Evolutionary conservation across 2,797 vertebrate species (phyloP).

Genomic region (Pangasius macronema): DNA sequence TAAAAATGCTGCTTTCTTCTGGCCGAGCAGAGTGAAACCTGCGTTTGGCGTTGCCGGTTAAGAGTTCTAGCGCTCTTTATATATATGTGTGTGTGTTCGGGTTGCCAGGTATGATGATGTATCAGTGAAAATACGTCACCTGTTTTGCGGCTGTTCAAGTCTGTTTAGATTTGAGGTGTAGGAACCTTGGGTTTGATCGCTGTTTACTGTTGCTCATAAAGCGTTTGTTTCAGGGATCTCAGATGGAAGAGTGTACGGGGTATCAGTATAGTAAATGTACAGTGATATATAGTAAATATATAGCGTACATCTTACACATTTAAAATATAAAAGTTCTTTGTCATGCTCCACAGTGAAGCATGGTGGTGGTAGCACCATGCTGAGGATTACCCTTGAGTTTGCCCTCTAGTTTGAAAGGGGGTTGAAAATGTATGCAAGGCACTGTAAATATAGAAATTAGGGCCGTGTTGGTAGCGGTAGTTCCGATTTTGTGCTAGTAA

Average conservation of each 20-base stretch:
- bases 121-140: background rate
- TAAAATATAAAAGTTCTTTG: background rate
- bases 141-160: background rate
- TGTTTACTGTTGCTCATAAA: background rate
- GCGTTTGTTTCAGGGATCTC: background rate
- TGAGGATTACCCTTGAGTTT: background rate
- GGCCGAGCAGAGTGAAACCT: conserved; percentile 47
- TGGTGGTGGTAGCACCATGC: background rate
- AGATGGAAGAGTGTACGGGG: background rate
- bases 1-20: conserved; percentile 42
- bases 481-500: background rate
- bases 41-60: background rate
- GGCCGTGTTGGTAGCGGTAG: background rate
- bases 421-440: background rate
- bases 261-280: background rate
- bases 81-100: background rate
- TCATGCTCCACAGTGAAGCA: background rate
- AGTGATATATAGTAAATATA: background rate
- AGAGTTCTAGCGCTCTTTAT: background rate
- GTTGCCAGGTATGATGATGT: background rate
- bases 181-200: background rate
- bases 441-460: background rate
- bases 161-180: background rate
- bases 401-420: background rate
- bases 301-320: background rate